phyloP scores from a whole-genome alignment of 2,888 invertebrate species.

The Sympetrum striolatum region DNA sequence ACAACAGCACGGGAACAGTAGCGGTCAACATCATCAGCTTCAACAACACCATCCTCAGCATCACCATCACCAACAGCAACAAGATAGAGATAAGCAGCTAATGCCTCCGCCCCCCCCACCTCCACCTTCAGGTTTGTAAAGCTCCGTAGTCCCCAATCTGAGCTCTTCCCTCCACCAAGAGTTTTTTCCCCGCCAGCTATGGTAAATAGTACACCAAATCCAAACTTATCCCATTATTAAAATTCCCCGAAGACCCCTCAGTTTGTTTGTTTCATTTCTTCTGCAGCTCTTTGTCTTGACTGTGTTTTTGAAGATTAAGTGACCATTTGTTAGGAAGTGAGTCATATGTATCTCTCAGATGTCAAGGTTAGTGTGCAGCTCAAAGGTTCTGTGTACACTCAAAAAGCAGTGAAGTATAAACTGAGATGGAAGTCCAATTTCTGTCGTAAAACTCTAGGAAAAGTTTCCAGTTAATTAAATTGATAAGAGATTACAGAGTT shows the following conservation, averaged over 20 bases:
- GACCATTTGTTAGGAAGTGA: neutral
- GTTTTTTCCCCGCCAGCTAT: no score
- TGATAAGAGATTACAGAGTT: no score
- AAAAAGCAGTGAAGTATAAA: no score
- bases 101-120: slow-evolving; percentile 52
- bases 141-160: slow-evolving; percentile 34
- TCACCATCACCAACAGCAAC: slow-evolving; percentile 27
- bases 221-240: neutral
- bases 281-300: slow-evolving; percentile 9
- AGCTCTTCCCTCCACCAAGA: neutral
- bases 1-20: neutral
- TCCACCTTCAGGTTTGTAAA: slow-evolving; percentile 51
- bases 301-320: slow-evolving; percentile 32
- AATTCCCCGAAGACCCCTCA: neutral
- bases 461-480: no score
- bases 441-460: no score
- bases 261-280: slow-evolving; percentile 1
- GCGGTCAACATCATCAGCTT: slow-evolving; percentile 7
- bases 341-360: neutral
- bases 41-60: slow-evolving; percentile 35
- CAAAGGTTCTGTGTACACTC: neutral
- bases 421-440: no score
- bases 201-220: neutral
- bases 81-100: slow-evolving; percentile 50
- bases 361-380: slow-evolving; percentile 21